Percentiles rank a stretch among this genome's conserved stretches.
phyloP scores from a whole-genome alignment of 2,113 vertebrate genomes.

The Podilymbus podiceps region DNA sequence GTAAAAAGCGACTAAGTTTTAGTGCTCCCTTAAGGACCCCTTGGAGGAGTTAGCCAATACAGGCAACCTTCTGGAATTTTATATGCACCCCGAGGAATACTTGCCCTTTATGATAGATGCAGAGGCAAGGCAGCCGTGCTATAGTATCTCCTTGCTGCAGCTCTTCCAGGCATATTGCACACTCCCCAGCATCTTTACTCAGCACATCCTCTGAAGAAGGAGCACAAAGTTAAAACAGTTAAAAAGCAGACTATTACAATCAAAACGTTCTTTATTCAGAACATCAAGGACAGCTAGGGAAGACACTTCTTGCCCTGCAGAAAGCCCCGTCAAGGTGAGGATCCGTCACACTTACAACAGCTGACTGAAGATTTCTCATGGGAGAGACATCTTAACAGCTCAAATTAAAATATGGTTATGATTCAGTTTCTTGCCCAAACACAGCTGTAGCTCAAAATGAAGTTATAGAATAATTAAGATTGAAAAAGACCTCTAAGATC shows the following conservation, averaged over 20 bases:
- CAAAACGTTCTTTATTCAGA: neutral
- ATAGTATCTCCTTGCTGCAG: constrained; percentile 94
- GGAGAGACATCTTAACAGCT: neutral
- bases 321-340: neutral
- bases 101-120: constrained; percentile 97
- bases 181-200: constrained; percentile 92
- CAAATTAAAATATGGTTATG: neutral
- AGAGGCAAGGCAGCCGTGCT: constrained; percentile 94
- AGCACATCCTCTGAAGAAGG: constrained; percentile 89
- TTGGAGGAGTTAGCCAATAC: neutral
- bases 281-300: neutral
- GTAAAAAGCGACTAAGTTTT: neutral
- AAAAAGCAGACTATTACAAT: neutral
- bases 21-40: neutral
- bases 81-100: neutral
- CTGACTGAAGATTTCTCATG: neutral
- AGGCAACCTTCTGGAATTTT: neutral
- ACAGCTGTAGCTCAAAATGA: neutral
- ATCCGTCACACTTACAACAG: neutral
- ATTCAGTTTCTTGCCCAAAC: neutral
- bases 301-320: neutral
- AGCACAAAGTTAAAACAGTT: constrained; percentile 22
- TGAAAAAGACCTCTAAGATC: too few relatives aligned
- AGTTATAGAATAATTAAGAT: too few relatives aligned
- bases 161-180: constrained; percentile 96